phyloP scores from a whole-genome alignment of 2,113 vertebrate species.

The Paedocypris sp. region DNA sequence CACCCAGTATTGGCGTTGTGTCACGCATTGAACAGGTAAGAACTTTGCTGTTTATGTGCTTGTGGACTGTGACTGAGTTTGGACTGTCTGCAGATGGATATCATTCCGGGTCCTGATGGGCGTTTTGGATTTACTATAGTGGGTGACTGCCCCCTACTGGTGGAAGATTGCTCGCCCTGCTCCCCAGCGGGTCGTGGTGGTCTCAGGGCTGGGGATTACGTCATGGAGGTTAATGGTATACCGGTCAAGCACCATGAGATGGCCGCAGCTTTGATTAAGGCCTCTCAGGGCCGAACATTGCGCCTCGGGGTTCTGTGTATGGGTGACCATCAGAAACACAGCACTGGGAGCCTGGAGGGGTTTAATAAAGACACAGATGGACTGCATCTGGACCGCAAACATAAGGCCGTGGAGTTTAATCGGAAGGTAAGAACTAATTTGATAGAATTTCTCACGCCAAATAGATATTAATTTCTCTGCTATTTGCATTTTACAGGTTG shows the following conservation, averaged over 20 bases:
- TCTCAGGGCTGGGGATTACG: conserved; percentile 66
- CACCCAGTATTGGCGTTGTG: conserved; percentile 90
- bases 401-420: conserved; percentile 88
- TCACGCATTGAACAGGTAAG: conserved; percentile 70
- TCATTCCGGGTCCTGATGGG: conserved; percentile 58
- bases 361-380: conserved; percentile 41
- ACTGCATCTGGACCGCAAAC: conserved; percentile 64
- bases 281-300: conserved; percentile 58
- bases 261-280: conserved; percentile 56
- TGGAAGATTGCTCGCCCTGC: conserved; percentile 65
- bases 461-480: neutral
- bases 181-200: conserved; percentile 69
- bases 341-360: conserved; percentile 46
- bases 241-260: conserved; percentile 60
- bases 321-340: conserved; percentile 47
- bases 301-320: conserved; percentile 72
- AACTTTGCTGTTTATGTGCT: neutral
- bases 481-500: conserved; percentile 61
- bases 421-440: conserved; percentile 63
- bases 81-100: conserved; percentile 48
- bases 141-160: conserved; percentile 62
- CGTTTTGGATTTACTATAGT: conserved; percentile 69
- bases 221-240: conserved; percentile 75
- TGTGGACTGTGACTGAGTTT: neutral
- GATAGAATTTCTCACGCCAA: no score